Base-by-base conservation (phyloP, 2,888 invertebrate species). In the Acleris cristana region DNA sequence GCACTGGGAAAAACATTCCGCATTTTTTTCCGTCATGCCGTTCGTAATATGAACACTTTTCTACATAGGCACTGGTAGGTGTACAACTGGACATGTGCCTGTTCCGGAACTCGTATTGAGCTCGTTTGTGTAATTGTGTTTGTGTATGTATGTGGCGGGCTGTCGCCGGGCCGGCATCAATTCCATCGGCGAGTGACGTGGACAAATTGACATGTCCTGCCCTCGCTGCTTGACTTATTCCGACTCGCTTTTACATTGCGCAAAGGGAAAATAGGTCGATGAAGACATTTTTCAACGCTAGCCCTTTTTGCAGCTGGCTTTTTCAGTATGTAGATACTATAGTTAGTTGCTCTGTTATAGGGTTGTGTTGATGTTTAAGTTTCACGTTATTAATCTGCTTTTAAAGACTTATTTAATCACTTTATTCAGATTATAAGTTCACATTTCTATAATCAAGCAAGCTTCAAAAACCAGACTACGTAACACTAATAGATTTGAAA, bases 151-250 rank as follows among this genome's bases (percentile, higher is more conserved):
- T 73, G 71, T 65, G 58, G 69, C 65, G 56, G 54, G 51, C 58
- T 75, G 74, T 76, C 75, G 72, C 72, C 70, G 65, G 70, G 48
- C 69, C 73, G 74, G 72, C 76, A 72, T 77, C 78, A 75, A 77
- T 77, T 74, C 73, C 56, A 19, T 64, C 63, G 34, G 16, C 48
- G 48, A 48, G 45, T 81, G 82, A 85, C 82, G 73, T 68, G 77
- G 75, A 86, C 84, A 85, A 85, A 86, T 86, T 87, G 86, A 83
- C 85, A 79, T 80, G 79, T 83, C 81, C 80, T 76, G 76, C 73
- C 77, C 78, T 69, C 59, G 64, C 65, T 73, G 74, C 73, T 69
- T 69, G 67, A 55, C 67, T 56, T 67, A 64, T 69, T 63, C 65
- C 57, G 21, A 61, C 65, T 68, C 57, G 69, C 55, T 67, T 67